Evolutionary conservation across 2,888 invertebrate species (phyloP).

Genomic region (Rhorus exstirpatorius): DNA sequence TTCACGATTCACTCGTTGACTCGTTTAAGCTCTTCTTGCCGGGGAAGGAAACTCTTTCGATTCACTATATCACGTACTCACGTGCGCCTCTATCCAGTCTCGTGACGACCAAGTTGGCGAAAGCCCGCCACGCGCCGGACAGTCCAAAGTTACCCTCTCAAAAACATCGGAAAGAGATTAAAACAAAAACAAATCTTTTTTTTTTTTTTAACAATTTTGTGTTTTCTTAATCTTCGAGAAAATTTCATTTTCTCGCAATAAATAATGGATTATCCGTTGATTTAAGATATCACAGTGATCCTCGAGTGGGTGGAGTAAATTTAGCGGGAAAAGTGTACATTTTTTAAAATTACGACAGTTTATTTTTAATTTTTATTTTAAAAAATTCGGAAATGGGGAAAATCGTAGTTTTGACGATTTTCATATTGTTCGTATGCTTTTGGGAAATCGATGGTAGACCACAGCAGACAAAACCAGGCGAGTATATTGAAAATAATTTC

Average conservation of each 20-base stretch:
- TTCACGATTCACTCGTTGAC: slow-evolving; percentile 61
- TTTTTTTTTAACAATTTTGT: no score
- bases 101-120: slow-evolving; percentile 61
- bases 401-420: slow-evolving; percentile 22
- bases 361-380: not conserved
- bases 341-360: not conserved
- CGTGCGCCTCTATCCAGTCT: slow-evolving; percentile 65
- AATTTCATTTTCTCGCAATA: not conserved
- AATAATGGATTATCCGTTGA: slow-evolving; percentile 35
- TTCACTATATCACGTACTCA: slow-evolving; percentile 64
- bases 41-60: slow-evolving; percentile 60
- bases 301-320: not conserved
- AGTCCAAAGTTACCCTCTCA: slow-evolving; percentile 20
- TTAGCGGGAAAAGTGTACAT: slow-evolving; percentile 4
- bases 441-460: slow-evolving; percentile 55
- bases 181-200: not conserved
- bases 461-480: slow-evolving; percentile 63
- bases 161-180: not conserved
- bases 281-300: not conserved
- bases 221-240: no score
- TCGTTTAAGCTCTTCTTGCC: slow-evolving; percentile 49
- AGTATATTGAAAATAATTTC: slow-evolving; percentile 41
- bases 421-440: slow-evolving; percentile 31
- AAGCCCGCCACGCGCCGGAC: slow-evolving; percentile 49
- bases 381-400: slow-evolving; percentile 22